These are phyloP conservation scores for Hydropsyche tenuis DNA, from an alignment of 1,140 invertebrate genomes.

Conservation along the genomic window DNA sequence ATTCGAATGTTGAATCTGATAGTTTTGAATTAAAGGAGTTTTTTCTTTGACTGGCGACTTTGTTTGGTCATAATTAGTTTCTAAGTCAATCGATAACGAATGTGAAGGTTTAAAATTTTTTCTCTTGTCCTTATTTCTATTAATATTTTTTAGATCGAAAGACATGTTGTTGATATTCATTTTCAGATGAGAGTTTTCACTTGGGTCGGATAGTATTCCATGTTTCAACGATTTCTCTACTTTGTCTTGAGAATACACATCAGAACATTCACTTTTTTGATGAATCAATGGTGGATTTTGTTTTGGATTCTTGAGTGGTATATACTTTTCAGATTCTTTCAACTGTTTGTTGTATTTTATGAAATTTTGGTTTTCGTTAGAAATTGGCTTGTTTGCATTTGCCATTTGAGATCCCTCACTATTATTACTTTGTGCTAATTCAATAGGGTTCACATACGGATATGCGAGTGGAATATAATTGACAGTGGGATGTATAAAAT, in stretches of 20 bases:
- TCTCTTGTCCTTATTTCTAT: constrained; percentile 17
- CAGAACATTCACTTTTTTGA: no score
- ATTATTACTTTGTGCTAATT: not conserved
- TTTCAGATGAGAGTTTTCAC: not conserved
- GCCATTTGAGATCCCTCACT: not conserved
- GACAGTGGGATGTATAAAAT: constrained; percentile 31
- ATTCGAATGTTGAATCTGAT: not conserved
- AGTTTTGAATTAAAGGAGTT: not conserved
- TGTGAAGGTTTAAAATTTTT: not conserved
- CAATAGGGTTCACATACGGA: not conserved
- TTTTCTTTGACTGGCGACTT: constrained; percentile 4
- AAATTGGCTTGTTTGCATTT: not conserved
- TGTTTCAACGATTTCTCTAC: not conserved
- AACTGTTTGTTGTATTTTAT: constrained; percentile 23
- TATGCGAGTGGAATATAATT: constrained; percentile 33
- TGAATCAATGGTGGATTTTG: not conserved
- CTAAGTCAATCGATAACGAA: not conserved
- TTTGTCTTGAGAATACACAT: not conserved
- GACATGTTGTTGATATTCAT: not conserved
- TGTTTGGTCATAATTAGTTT: not conserved
- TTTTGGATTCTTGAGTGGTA: not conserved
- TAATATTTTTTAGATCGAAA: not conserved
- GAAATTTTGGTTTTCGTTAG: not conserved
- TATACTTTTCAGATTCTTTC: constrained; percentile 4
- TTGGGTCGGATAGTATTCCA: not conserved